Conservation (phyloP, 2,113 vertebrate species). For the Antennarius striatus region DNA sequence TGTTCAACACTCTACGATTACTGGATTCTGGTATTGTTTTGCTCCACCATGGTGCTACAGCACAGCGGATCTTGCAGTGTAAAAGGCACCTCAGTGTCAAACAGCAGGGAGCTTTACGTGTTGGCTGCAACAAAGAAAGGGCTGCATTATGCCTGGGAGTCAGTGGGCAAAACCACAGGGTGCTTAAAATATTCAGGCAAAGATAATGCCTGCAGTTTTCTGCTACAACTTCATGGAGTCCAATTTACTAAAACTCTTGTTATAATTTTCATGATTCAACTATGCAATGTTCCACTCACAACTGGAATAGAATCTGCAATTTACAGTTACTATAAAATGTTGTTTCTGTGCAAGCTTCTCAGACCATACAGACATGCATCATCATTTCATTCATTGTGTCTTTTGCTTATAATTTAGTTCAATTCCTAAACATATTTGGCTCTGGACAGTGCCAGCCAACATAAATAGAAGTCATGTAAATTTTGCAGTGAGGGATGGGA, state of each 20-base stretch:
- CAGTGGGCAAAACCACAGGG: conserved; percentile 28
- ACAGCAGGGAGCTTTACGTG: conserved; percentile 51
- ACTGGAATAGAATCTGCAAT: conserved; percentile 6
- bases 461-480: conserved; percentile 31
- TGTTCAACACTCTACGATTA: conserved; percentile 23
- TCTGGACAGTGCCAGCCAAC: conserved; percentile 11
- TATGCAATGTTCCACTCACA: conserved; percentile 16
- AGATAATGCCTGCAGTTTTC: conserved; percentile 28
- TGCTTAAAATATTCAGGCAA: conserved; percentile 24
- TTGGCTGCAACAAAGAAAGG: conserved; percentile 48
- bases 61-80: conserved; percentile 21
- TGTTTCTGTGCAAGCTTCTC: conserved; percentile 12
- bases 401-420: conserved; percentile 26
- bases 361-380: conserved; percentile 4
- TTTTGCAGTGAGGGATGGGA: conserved; percentile 40
- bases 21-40: conserved; percentile 22
- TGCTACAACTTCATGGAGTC: conserved; percentile 26
- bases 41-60: conserved; percentile 11
- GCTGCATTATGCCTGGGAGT: conserved; percentile 48
- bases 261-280: conserved; percentile 29
- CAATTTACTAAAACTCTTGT: conserved; percentile 30
- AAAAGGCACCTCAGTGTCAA: conserved; percentile 45
- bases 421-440: conserved; percentile 5
- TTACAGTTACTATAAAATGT: conserved; percentile 19
- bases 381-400: conserved; percentile 11